These are phyloP conservation scores for Peromyscus maniculatus DNA, from an alignment of 2,113 vertebrate genomes.

Conservation along the genomic window DNA sequence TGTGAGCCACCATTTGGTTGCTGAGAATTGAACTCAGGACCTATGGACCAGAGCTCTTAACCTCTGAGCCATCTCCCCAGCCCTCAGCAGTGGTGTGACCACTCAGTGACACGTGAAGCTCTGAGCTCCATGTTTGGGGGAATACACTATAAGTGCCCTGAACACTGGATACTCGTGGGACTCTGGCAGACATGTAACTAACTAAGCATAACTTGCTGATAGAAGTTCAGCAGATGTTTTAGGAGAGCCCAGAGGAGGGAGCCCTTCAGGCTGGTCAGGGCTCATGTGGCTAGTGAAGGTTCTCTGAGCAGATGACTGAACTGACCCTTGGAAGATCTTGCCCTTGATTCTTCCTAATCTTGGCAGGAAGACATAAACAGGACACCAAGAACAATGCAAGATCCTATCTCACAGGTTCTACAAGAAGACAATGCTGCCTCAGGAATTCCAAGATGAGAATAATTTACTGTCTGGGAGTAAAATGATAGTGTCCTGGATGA, in stretches of 20 bases:
- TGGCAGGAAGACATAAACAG: background rate
- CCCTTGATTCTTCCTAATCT: constrained; percentile 41
- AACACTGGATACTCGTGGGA: background rate
- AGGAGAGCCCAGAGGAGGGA: constrained; percentile 76
- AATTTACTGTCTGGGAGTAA: background rate
- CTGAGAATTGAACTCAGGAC: background rate
- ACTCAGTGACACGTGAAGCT: background rate
- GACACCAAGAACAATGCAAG: constrained; percentile 49
- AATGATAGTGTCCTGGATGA: background rate
- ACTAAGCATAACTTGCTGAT: background rate
- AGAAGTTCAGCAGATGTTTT: constrained; percentile 65
- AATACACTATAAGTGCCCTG: constrained; percentile 8
- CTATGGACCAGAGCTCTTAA: background rate
- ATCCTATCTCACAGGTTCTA: constrained; percentile 42
- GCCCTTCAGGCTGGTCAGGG: constrained; percentile 25
- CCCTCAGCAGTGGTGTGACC: background rate
- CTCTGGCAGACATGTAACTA: background rate
- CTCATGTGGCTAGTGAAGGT: background rate
- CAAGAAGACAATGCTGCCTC: background rate
- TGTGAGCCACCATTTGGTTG: background rate
- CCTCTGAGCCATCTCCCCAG: background rate
- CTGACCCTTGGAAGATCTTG: constrained; percentile 10
- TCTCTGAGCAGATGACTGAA: background rate
- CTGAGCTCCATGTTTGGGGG: background rate
- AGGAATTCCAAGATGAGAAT: constrained; percentile 21